phyloP scores from a whole-genome alignment of 1,140 invertebrate genomes.

The Nomia melanderi region DNA sequence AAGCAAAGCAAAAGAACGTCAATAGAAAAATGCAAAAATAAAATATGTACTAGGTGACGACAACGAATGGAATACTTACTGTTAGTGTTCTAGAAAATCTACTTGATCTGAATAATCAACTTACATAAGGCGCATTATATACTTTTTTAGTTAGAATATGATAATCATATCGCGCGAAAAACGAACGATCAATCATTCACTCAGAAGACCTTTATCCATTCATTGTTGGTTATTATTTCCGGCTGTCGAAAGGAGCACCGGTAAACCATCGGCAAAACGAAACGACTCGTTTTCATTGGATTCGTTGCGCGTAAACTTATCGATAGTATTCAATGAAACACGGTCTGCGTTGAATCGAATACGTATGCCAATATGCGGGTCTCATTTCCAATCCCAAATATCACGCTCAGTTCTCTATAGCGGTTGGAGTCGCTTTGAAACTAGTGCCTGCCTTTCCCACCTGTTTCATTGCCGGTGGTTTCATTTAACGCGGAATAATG shows the following conservation, averaged over 20 bases:
- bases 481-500: constrained; percentile 61
- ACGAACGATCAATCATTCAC: constrained; percentile 34
- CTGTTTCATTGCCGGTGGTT: constrained; percentile 52
- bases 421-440: constrained; percentile 53
- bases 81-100: no score
- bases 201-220: constrained; percentile 31
- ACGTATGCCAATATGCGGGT: constrained; percentile 59
- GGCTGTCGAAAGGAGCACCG: constrained; percentile 20
- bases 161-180: constrained; percentile 1
- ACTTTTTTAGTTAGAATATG: not conserved
- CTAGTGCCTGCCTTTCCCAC: constrained; percentile 29
- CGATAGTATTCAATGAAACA: constrained; percentile 65
- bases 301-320: constrained; percentile 47
- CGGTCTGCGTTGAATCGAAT: constrained; percentile 49
- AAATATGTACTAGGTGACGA: no score
- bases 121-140: not conserved
- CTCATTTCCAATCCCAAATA: constrained; percentile 62
- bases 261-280: constrained; percentile 52
- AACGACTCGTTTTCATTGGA: constrained; percentile 47
- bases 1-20: no score
- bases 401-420: not conserved
- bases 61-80: no score
- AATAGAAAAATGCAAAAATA: no score
- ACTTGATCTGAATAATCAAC: not conserved
- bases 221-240: constrained; percentile 49